Base-by-base conservation (phyloP, 2,797 vertebrate genomes). In the Synanceia verrucosa region DNA sequence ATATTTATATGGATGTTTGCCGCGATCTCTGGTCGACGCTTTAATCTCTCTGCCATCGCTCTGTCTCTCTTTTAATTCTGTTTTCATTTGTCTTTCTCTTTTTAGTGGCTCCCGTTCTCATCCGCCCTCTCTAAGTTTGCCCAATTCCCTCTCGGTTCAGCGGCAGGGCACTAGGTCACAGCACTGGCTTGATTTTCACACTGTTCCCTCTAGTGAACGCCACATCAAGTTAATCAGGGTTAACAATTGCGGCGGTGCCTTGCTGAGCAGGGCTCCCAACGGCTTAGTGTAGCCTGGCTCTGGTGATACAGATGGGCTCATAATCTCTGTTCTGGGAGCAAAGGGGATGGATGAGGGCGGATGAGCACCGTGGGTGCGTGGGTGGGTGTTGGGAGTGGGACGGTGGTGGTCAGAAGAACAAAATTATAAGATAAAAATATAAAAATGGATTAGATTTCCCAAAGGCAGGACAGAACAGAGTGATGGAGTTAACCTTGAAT, bases 211-310 rank as follows among this genome's bases (percentile, higher is more conserved):
- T 52, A 81, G 84, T 72, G 73, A 92, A 79, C 64, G 80, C 82
- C 93, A 91, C 93, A 82, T 95, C 93, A 94, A 86, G 86, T 93
- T 95, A 95, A 95, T 95, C 93, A 89, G 93, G 93, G 93, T 94
- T 95, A 95, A 95, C 94, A 91, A 94, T 81, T 81, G 84, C 58
- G 73, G 76, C 75, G 73, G 89, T 77, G 88, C 85, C 86, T 90
- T 86, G 79, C 86, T 84, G 89, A 89, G 91, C 91, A 61, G 87
- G 67, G 88, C 85, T 87, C 87, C 90, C 89, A 79, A 80, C 87
- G 79, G 92, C 92, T 94, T 94, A 94, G 84, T 48, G 52, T 58
- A 70, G 80, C 82, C 86, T 33, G 69, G 81, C 82, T 73, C 76
- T 71, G 90, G 72, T 39, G 66, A 89, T 93, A 78, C 93, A 94